A percentile compares a stretch with the other conserved stretches of the same genome.
These are phyloP conservation scores for Conops quadrifasciatus DNA, from an alignment of 2,888 invertebrate species.

Conservation along the genomic window DNA sequence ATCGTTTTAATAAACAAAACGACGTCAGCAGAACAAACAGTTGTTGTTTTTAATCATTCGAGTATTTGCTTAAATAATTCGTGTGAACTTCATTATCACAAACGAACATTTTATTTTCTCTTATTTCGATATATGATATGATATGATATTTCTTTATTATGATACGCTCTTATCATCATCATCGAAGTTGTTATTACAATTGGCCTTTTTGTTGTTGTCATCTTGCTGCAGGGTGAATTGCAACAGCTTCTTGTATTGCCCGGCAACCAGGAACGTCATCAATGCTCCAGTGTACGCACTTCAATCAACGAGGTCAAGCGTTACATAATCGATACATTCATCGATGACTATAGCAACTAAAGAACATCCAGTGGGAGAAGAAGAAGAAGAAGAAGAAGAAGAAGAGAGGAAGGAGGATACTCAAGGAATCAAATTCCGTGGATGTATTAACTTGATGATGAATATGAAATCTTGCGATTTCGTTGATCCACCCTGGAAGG, in stretches of 20 bases:
- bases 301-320: conserved; percentile 65
- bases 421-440: too few relatives aligned
- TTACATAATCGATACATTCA: conserved; percentile 65
- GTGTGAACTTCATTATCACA: too few relatives aligned
- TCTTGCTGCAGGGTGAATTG: conserved; percentile 58
- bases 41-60: neutral
- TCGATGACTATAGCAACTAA: conserved; percentile 63
- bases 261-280: conserved; percentile 61
- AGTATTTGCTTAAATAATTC: neutral
- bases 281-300: conserved; percentile 62
- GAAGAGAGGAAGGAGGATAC: neutral
- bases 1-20: too few relatives aligned
- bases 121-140: too few relatives aligned
- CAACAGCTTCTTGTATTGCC: conserved; percentile 62
- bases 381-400: neutral
- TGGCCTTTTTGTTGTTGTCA: neutral
- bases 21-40: too few relatives aligned
- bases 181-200: neutral
- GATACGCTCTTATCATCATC: too few relatives aligned
- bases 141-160: too few relatives aligned
- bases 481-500: neutral
- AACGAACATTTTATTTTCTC: too few relatives aligned
- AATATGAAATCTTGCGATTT: too few relatives aligned
- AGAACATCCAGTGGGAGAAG: neutral
- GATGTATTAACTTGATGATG: too few relatives aligned